phyloP scores from a whole-genome alignment of 2,888 invertebrate genomes.

The Tricholauxania praeusta region DNA sequence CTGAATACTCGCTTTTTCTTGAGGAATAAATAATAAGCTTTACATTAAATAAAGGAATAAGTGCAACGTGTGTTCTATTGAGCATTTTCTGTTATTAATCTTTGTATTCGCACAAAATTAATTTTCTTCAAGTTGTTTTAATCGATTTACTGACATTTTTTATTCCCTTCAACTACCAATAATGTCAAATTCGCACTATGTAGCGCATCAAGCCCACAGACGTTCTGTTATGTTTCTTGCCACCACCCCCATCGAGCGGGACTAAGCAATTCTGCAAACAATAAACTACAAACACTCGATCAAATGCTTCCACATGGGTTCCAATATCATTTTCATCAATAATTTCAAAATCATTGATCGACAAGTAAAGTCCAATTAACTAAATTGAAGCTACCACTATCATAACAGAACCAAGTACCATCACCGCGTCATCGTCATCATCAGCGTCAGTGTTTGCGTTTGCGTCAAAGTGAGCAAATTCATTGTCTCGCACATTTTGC shows the following conservation, averaged over 20 bases:
- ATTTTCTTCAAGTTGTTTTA: too few relatives aligned
- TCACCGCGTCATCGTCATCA: constrained; percentile 34
- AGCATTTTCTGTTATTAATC: too few relatives aligned
- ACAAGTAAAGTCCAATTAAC: constrained; percentile 65
- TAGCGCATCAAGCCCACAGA: background rate
- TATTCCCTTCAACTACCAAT: constrained; percentile 2
- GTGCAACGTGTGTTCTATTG: too few relatives aligned
- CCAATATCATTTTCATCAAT: constrained; percentile 49
- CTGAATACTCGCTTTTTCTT: too few relatives aligned
- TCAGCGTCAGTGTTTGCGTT: constrained; percentile 26
- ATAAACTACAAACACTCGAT: background rate
- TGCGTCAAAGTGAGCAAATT: constrained; percentile 56
- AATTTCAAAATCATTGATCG: constrained; percentile 54
- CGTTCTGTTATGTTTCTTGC: background rate
- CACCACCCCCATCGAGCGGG: constrained; percentile 8
- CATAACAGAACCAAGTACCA: constrained; percentile 22
- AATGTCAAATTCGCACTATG: constrained; percentile 27
- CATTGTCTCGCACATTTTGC: constrained; percentile 52
- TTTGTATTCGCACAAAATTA: too few relatives aligned
- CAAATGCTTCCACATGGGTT: constrained; percentile 35
- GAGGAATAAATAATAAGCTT: too few relatives aligned
- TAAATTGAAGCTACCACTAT: constrained; percentile 53
- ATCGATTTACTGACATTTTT: too few relatives aligned
- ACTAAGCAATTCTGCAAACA: constrained; percentile 3
- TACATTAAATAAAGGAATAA: too few relatives aligned